Percentiles rank a stretch among this genome's conserved stretches.
Conservation (phyloP, 92 coral and sea anemone genomes). For the Bergia sp. region DNA sequence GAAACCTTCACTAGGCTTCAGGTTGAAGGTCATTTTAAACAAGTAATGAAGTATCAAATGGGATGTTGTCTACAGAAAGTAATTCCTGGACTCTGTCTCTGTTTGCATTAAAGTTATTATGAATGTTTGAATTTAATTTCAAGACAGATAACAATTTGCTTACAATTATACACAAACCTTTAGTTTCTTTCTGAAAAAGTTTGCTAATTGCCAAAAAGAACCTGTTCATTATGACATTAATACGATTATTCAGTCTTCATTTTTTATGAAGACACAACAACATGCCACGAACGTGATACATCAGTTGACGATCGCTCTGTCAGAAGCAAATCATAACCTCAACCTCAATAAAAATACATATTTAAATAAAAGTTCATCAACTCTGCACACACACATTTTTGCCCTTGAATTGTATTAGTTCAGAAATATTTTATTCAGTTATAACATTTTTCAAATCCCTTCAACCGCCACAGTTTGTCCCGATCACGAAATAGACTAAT, state of each 20-base stretch:
- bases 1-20: too few relatives aligned
- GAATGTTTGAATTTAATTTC: neutral
- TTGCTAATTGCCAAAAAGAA: neutral
- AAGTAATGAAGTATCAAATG: neutral
- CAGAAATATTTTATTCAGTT: too few relatives aligned
- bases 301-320: neutral
- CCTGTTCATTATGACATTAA: neutral
- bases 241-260: neutral
- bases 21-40: slow-evolving; percentile 1
- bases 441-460: neutral
- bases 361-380: neutral
- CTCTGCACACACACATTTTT: neutral
- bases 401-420: too few relatives aligned
- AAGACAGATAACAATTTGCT: neutral
- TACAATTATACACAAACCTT: too few relatives aligned
- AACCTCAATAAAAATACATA: neutral
- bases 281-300: neutral
- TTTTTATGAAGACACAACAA: neutral
- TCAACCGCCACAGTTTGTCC: neutral
- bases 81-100: slow-evolving; percentile 1
- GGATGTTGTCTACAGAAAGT: neutral
- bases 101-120: neutral
- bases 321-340: neutral
- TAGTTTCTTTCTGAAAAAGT: neutral
- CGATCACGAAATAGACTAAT: neutral